Percentiles rank a stretch among this genome's conserved stretches.
phyloP scores from a whole-genome alignment of 2,888 invertebrate species.

The Malacosoma neustria region DNA sequence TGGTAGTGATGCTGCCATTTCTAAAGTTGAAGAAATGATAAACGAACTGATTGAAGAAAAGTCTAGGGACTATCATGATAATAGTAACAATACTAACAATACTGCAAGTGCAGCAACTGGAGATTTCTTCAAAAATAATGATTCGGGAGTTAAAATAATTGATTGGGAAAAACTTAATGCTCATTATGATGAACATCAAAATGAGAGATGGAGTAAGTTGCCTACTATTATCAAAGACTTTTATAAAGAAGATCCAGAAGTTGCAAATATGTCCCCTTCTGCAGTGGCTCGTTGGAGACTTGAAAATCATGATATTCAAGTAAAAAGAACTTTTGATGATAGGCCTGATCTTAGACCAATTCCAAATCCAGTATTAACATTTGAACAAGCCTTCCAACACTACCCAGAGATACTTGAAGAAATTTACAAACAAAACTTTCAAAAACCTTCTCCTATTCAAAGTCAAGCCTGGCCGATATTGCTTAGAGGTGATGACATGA shows the following conservation, averaged over 20 bases:
- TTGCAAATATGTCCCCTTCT: constrained; percentile 77
- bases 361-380: constrained; percentile 86
- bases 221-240: constrained; percentile 86
- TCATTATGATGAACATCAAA: constrained; percentile 68
- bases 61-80: constrained; percentile 21
- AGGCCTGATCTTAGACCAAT: constrained; percentile 61
- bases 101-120: constrained; percentile 18
- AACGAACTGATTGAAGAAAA: constrained; percentile 40
- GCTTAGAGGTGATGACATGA: constrained; percentile 91
- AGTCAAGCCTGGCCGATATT: constrained; percentile 96
- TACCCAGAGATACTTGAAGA: constrained; percentile 90
- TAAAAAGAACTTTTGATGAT: constrained; percentile 78
- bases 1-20: constrained; percentile 63
- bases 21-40: constrained; percentile 56
- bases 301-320: constrained; percentile 83
- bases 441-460: constrained; percentile 92
- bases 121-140: constrained; percentile 41
- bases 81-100: constrained; percentile 5
- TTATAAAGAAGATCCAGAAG: constrained; percentile 84
- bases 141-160: constrained; percentile 50
- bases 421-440: constrained; percentile 87
- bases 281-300: constrained; percentile 79
- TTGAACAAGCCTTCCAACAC: constrained; percentile 86
- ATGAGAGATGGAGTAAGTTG: constrained; percentile 77
- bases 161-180: constrained; percentile 77